A percentile compares a stretch with the other conserved stretches of the same genome.
phyloP scores from a whole-genome alignment of 1,140 invertebrate species.

The Sinonovacula constricta region DNA sequence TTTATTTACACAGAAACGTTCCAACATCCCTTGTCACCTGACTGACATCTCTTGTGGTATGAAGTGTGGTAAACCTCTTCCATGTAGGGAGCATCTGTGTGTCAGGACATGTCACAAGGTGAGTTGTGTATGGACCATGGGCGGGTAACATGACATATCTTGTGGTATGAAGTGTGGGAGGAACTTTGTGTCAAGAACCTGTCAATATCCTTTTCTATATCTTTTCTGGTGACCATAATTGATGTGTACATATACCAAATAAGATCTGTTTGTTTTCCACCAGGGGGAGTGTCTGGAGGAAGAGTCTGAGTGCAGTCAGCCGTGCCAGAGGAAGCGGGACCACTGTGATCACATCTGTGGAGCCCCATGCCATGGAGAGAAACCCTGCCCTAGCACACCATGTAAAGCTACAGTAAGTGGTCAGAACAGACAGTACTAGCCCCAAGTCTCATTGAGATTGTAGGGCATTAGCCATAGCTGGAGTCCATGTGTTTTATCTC shows the following conservation, averaged over 20 bases:
- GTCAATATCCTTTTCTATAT: no score
- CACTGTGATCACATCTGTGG: constrained; percentile 91
- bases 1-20: constrained; percentile 82
- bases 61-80: constrained; percentile 87
- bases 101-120: constrained; percentile 86
- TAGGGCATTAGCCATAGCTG: no score
- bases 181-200: no score
- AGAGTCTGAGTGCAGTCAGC: constrained; percentile 85
- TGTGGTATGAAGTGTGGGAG: no score
- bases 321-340: constrained; percentile 84
- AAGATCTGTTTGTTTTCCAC: neutral
- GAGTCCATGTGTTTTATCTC: no score
- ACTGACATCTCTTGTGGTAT: constrained; percentile 94
- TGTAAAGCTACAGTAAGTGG: constrained; percentile 83
- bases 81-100: constrained; percentile 90
- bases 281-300: constrained; percentile 80
- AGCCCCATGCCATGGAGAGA: constrained; percentile 86
- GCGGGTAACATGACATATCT: no score
- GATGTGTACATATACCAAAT: no score
- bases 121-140: no score
- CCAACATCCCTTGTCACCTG: constrained; percentile 93
- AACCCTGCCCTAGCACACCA: constrained; percentile 82
- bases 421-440: no score
- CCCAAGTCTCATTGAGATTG: no score
- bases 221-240: no score